Evolutionary conservation across 1,140 invertebrate species (phyloP), one percentile per base, ranked within the genome.

Genomic region (Semibalanus balanoides): DNA sequence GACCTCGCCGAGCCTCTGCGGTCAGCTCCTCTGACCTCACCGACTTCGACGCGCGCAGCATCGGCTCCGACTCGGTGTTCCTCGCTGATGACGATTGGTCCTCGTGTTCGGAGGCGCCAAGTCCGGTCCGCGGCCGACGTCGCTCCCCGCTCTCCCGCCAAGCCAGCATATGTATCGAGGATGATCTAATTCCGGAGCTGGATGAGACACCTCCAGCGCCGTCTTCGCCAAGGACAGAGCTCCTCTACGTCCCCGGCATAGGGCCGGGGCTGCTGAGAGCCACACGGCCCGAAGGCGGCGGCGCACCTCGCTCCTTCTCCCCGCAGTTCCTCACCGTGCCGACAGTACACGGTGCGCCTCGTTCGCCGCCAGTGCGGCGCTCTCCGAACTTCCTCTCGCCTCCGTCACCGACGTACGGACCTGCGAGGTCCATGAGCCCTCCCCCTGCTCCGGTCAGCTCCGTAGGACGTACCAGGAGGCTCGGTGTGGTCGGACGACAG

Each of bases 41-140:
- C 30, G 79, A 80, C 30, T 73, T 76, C 43, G 79, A 80, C 64
- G 75, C 71, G 28, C 77, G 77, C 31, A 79, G 78, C 27, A 77
- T 80, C 74, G 78, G 78, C 22, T 80, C 79, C 64, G 79, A 80
- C 74, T 80, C 79, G 31, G 78, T 80, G n/a, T 79, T 80, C 75
- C 75, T 77, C 29, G 79, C 79, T 28, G 78, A 79, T 25, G 70
- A 72, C 70, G 70, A 72, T 19, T 72, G 70, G 70, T 29, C 70
- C 19, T 72, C 70, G n/a, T 30, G 70, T 19, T 72, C 70, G n/a
- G 70, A 72, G 29, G n/a, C 70, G 70, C 3, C 70, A 1, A 11
- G 22, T 19, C 22, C 70, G 70, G 3, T n/a, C 3, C n/a, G 70
- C 29, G 28, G 29, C n/a, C 70, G 70, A 0, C 70, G 70, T n/a